Evolutionary conservation across 2,113 vertebrate genomes (phyloP), one percentile per base, ranked within the genome.

Genomic region (Serilophus lunatus): DNA sequence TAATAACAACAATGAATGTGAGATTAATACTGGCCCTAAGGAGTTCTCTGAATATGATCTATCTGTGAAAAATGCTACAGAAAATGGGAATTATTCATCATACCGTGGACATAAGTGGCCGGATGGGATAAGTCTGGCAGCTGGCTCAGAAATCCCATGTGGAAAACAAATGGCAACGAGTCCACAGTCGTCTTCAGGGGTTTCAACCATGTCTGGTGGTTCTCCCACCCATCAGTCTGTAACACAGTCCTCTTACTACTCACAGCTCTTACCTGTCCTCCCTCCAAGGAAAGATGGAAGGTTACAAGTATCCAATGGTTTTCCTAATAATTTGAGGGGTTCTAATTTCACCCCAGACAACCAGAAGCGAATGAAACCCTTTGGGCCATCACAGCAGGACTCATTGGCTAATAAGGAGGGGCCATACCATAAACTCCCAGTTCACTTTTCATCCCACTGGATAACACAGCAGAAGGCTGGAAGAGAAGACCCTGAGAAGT

Each of bases 31-130:
- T 49, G 80, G 42, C 57, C 72, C 88, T 17, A 68, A 93, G 33
- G 97, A 95, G 61, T 53, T 28, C 40, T 92, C 88, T 26, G 92
- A 90, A 7, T 93, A 20, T 31, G 77, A 91, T 79, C 91, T 86
- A 22, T 49, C 92, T 54, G 56, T 57, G 18, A 96, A 86, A 80
- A 76, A 77, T 2, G 2, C 57, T 25, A 11, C 40, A 33, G 90
- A 92, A 7, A 95, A 81, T 44, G 87, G 88, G 57, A 96, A 31
- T 38, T 94, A 83, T 1, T 85, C 87, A 3, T 86, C 50, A 0
- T 76, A 63, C 83, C 87, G 13, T 13, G 92, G 92, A 2, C 4
- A 12, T 18, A 35, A 1, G 0, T 97, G 96, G 97, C 83, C 97
- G 65, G 95, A 97, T 61, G 92, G 76, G 31, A 93, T 88, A 33